A percentile compares a stretch with the other conserved stretches of the same genome.
Evolutionary conservation across 2,797 vertebrate species (phyloP).

Genomic region (Borostomias antarcticus): DNA sequence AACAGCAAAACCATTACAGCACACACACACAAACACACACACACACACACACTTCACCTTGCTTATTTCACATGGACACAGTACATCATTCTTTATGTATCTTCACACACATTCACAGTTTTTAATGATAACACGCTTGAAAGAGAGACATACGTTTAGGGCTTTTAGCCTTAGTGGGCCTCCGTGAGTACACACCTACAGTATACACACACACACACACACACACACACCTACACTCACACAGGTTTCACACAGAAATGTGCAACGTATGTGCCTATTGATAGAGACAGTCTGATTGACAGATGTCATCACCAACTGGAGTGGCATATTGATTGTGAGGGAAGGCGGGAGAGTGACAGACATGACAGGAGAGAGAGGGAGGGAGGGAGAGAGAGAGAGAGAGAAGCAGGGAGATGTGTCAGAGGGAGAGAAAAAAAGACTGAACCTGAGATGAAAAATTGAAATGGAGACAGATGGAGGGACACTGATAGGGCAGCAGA

Average conservation of each 20-base stretch:
- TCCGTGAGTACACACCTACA: conserved; percentile 11
- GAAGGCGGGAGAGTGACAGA: conserved; percentile 21
- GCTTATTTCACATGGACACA: background rate
- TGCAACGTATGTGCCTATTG: conserved; percentile 36
- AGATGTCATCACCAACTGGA: conserved; percentile 48
- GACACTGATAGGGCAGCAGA: conserved; percentile 65
- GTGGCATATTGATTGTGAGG: conserved; percentile 59
- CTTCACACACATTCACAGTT: conserved; percentile 8
- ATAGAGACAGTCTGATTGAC: conserved; percentile 59
- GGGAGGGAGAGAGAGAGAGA: conserved; percentile 12
- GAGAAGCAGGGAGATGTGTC: conserved; percentile 53
- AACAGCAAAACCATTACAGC: background rate
- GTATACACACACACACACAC: conserved; percentile 14
- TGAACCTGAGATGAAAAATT: conserved; percentile 75
- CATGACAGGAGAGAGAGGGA: background rate
- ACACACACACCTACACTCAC: background rate
- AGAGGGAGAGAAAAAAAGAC: conserved; percentile 39
- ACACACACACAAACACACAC: background rate
- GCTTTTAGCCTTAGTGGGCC: too few species aligned
- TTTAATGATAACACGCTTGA: too few species aligned
- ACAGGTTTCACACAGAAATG: conserved; percentile 3
- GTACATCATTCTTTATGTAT: background rate
- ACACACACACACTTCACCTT: background rate
- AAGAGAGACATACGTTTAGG: too few species aligned
- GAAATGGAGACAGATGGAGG: conserved; percentile 65